Evolutionary conservation across 2,888 invertebrate species (phyloP).

Genomic region (Andrena camellia): DNA sequence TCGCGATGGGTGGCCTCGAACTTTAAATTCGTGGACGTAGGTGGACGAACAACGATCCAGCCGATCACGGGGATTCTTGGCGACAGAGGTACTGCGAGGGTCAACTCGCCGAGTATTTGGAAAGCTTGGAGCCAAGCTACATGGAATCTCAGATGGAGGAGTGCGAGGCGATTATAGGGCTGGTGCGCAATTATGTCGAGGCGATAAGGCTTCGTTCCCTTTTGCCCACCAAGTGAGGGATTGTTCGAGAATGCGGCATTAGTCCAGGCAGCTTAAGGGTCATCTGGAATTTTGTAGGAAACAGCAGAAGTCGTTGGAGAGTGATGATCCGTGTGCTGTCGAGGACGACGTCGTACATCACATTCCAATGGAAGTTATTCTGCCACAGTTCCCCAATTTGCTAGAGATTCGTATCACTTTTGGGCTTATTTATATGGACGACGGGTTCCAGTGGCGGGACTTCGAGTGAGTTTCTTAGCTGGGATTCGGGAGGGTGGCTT

Average conservation of each 20-base stretch:
- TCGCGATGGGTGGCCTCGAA: background rate
- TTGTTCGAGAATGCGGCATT: background rate
- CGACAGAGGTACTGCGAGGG: slow-evolving; percentile 82
- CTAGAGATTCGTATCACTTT: slow-evolving; percentile 86
- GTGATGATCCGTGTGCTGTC: slow-evolving; percentile 81
- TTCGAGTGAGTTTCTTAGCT: slow-evolving; percentile 85
- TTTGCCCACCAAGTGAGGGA: slow-evolving; percentile 74
- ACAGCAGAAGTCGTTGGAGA: slow-evolving; percentile 83
- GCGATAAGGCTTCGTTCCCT: slow-evolving; percentile 75
- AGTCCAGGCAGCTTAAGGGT: background rate
- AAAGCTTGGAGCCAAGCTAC: slow-evolving; percentile 75
- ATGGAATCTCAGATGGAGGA: slow-evolving; percentile 71
- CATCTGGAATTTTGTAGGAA: slow-evolving; percentile 56
- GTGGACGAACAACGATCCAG: slow-evolving; percentile 77
- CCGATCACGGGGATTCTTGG: slow-evolving; percentile 80
- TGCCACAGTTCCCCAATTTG: slow-evolving; percentile 86
- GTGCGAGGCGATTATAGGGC: slow-evolving; percentile 70
- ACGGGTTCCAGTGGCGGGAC: slow-evolving; percentile 87
- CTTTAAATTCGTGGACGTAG: slow-evolving; percentile 57
- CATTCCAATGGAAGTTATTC: slow-evolving; percentile 87
- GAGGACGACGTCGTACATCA: slow-evolving; percentile 86
- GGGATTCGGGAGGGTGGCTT: too few relatives aligned
- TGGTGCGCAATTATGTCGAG: slow-evolving; percentile 72
- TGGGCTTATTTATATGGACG: slow-evolving; percentile 86
- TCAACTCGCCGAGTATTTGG: slow-evolving; percentile 81